phyloP scores from a whole-genome alignment of 2,113 vertebrate species.

The Varanus komodoensis region DNA sequence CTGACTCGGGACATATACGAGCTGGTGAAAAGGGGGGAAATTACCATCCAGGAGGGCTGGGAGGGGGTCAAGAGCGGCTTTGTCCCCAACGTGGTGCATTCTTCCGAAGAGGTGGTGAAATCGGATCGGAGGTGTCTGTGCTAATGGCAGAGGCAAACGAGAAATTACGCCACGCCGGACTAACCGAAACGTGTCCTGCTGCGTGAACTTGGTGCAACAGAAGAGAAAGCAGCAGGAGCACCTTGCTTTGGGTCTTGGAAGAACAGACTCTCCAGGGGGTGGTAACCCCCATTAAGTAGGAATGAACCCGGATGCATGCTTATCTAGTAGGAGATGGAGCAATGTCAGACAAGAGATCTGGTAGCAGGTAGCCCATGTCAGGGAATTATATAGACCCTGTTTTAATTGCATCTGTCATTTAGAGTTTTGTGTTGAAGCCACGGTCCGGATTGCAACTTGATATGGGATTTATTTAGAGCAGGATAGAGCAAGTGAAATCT shows the following conservation, averaged over 20 bases:
- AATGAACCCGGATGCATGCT: conserved; percentile 71
- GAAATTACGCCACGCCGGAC: conserved; percentile 58
- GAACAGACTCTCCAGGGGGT: conserved; percentile 47
- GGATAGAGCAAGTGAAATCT: conserved; percentile 1
- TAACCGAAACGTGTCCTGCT: conserved; percentile 71
- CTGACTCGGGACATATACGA: conserved; percentile 95
- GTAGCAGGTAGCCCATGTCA: conserved; percentile 23
- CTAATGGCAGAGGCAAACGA: conserved; percentile 77
- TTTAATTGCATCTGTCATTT: conserved; percentile 47
- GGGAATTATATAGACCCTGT: conserved; percentile 53
- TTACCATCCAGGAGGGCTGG: conserved; percentile 97
- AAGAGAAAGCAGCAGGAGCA: conserved; percentile 56
- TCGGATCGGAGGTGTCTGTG: conserved; percentile 92
- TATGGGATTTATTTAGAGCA: background rate
- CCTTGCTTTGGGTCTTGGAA: conserved; percentile 54
- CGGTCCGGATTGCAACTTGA: background rate
- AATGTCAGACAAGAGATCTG: conserved; percentile 41
- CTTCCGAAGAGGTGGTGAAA: conserved; percentile 94
- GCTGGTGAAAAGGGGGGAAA: conserved; percentile 93
- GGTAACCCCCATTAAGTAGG: conserved; percentile 34
- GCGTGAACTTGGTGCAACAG: conserved; percentile 70
- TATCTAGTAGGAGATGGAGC: conserved; percentile 58
- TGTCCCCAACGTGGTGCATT: conserved; percentile 94
- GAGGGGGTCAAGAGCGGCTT: conserved; percentile 98
- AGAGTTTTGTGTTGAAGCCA: conserved; percentile 45